phyloP scores from a whole-genome alignment of 2,113 vertebrate species.

The Nyctereutes procyonoides region DNA sequence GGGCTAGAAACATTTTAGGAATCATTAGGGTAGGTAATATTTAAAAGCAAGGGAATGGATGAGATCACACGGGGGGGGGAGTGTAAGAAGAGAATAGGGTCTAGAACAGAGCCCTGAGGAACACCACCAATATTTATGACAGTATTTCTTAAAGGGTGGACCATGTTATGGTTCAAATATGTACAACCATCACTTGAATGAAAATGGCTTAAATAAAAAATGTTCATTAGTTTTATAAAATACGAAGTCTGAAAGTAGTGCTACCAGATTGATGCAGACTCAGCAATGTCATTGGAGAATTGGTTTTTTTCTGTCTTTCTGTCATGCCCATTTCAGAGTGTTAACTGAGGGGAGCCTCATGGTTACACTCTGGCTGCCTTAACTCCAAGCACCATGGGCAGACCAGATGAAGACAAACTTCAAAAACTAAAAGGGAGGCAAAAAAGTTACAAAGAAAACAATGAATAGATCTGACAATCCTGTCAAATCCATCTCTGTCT shows the following conservation, averaged over 20 bases:
- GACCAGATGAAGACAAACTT: neutral
- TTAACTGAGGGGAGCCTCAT: neutral
- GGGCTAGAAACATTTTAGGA: neutral
- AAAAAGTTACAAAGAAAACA: neutral
- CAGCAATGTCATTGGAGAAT: neutral
- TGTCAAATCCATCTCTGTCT: neutral
- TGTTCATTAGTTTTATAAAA: neutral
- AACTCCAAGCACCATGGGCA: neutral
- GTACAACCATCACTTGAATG: neutral
- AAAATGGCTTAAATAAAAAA: slow-evolving; percentile 5
- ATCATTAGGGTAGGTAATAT: neutral
- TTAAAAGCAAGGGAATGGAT: neutral
- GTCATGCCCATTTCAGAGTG: too few species aligned
- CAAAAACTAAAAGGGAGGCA: neutral
- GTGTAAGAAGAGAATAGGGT: neutral
- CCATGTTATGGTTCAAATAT: neutral
- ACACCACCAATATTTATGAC: neutral
- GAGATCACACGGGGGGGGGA: neutral
- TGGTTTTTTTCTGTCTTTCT: neutral
- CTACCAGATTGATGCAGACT: neutral
- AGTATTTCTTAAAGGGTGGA: neutral
- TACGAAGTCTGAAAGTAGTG: neutral
- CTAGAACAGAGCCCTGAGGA: neutral
- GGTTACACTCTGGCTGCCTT: neutral
- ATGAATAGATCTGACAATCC: neutral